Evolutionary conservation across 2,888 invertebrate genomes (phyloP).

Genomic region (Scelioninae gen. 2): DNA sequence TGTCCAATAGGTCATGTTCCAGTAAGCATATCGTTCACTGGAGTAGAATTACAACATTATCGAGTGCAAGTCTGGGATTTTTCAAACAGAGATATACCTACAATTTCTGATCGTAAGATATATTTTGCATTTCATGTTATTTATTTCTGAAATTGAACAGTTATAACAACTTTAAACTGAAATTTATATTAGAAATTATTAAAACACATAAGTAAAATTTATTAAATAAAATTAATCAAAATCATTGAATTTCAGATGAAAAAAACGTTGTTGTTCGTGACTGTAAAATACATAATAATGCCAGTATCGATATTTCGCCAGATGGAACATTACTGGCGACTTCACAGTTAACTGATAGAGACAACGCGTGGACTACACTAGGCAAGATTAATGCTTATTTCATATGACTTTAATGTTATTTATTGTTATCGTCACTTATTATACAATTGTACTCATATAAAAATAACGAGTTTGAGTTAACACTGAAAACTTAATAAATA

Average conservation of each 20-base stretch:
- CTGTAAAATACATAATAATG: conserved; percentile 91
- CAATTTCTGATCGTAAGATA: conserved; percentile 76
- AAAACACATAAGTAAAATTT: too few relatives aligned
- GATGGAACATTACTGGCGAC: conserved; percentile 87
- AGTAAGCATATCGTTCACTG: conserved; percentile 65
- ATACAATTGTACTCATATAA: too few relatives aligned
- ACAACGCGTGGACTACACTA: conserved; percentile 83
- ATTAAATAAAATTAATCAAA: too few relatives aligned
- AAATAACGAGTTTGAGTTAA: too few relatives aligned
- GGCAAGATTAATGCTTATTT: conserved; percentile 79
- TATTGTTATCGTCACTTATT: too few relatives aligned
- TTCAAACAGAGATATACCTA: conserved; percentile 81
- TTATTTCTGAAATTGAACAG: too few relatives aligned
- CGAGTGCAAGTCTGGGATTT: conserved; percentile 92
- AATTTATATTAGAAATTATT: too few relatives aligned
- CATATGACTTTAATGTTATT: too few relatives aligned
- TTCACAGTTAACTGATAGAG: conserved; percentile 83
- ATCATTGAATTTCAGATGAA: conserved; percentile 75
- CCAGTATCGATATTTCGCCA: conserved; percentile 88
- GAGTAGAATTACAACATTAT: conserved; percentile 77
- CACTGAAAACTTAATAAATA: too few relatives aligned
- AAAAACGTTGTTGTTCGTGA: conserved; percentile 87
- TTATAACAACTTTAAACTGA: too few relatives aligned
- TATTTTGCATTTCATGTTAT: conserved; percentile 1
- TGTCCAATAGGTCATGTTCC: conserved; percentile 64